A percentile compares a stretch with the other conserved stretches of the same genome.
These are phyloP conservation scores for Archips xylosteana DNA, from an alignment of 2,888 invertebrate genomes.

Conservation along the genomic window DNA sequence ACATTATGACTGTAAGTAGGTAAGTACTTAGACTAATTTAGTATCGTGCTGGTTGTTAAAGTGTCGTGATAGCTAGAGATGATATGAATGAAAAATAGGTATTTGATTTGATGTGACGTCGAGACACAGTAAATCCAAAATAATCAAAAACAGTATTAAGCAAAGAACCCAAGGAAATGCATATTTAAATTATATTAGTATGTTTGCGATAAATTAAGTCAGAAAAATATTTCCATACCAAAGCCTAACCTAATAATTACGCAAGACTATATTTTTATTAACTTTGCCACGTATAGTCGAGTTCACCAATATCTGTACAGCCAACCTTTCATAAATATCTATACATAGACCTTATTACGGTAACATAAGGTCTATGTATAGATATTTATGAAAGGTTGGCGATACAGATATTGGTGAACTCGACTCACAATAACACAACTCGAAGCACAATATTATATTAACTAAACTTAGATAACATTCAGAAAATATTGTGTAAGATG, in stretches of 20 bases:
- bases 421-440: too few relatives aligned
- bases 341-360: too few relatives aligned
- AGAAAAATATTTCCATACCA: background rate
- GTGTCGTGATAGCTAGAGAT: too few relatives aligned
- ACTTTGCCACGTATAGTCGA: background rate
- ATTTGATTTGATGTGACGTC: background rate
- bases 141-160: background rate
- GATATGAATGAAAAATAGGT: too few relatives aligned
- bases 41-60: too few relatives aligned
- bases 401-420: too few relatives aligned
- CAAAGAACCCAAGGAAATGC: background rate
- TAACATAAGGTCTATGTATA: too few relatives aligned
- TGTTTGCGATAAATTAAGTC: background rate
- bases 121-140: background rate
- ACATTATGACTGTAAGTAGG: too few relatives aligned
- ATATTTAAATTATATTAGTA: background rate
- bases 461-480: background rate
- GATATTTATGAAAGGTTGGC: too few relatives aligned
- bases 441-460: background rate
- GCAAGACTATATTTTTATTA: slow-evolving; percentile 8
- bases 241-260: background rate
- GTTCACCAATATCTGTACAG: too few relatives aligned
- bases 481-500: slow-evolving; percentile 10
- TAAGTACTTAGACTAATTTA: too few relatives aligned
- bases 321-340: too few relatives aligned